These are phyloP conservation scores for Nematolebias whitei DNA, from an alignment of 2,113 vertebrate species.

Conservation along the genomic window DNA sequence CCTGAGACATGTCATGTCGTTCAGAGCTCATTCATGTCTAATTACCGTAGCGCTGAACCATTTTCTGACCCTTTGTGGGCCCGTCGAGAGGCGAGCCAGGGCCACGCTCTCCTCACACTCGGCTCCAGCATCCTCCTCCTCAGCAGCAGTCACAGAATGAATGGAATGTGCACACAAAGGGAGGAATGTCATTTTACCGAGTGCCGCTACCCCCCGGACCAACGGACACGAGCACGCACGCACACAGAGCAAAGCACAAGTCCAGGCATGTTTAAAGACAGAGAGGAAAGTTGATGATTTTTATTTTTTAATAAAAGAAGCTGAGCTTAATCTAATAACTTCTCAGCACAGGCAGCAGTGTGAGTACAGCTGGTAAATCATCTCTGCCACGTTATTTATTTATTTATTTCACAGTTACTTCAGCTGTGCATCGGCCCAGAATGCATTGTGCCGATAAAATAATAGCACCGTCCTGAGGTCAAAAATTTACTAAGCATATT, in stretches of 20 bases:
- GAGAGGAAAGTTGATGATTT: conserved; percentile 37
- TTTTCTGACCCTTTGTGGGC: conserved; percentile 80
- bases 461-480: no score
- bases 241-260: conserved; percentile 45
- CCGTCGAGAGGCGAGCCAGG: conserved; percentile 69
- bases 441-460: no score
- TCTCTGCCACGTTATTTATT: no score
- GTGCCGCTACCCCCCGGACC: conserved; percentile 62
- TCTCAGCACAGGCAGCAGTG: no score
- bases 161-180: conserved; percentile 83
- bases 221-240: conserved; percentile 33
- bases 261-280: conserved; percentile 67
- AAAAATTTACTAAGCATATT: no score
- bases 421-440: no score
- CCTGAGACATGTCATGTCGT: conserved; percentile 64
- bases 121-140: conserved; percentile 68
- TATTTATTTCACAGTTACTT: no score
- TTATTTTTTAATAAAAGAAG: neutral
- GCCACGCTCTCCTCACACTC: conserved; percentile 75
- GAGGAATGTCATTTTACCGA: conserved; percentile 81
- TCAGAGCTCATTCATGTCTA: conserved; percentile 75
- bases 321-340: no score
- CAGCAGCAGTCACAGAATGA: conserved; percentile 76
- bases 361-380: no score
- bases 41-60: conserved; percentile 74